Evolutionary conservation across 2,797 vertebrate genomes (phyloP).

Genomic region (Intellagama lesueurii): DNA sequence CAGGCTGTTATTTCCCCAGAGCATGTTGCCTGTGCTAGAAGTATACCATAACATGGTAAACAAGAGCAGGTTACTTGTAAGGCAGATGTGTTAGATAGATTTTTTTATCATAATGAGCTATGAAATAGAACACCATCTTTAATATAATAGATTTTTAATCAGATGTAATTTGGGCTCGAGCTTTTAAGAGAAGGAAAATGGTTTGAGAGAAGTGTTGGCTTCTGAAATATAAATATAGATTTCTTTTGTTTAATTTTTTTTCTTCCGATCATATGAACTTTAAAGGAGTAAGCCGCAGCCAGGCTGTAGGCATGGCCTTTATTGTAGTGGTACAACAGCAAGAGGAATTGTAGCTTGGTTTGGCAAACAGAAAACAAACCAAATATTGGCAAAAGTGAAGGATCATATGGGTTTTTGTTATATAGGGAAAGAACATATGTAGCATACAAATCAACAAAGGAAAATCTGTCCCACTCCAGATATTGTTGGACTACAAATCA

Average conservation of each 20-base stretch:
- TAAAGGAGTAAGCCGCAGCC: no score
- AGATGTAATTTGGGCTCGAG: neutral
- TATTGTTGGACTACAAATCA: no score
- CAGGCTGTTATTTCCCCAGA: slow-evolving; percentile 15
- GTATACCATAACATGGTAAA: slow-evolving; percentile 7
- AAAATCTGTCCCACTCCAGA: no score
- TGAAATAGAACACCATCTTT: neutral
- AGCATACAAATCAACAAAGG: neutral
- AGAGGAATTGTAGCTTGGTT: no score
- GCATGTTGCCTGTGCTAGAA: neutral
- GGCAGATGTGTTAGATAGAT: neutral
- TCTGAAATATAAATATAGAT: neutral
- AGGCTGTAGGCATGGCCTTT: no score
- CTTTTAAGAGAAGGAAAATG: neutral
- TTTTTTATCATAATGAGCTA: neutral
- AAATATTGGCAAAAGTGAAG: no score
- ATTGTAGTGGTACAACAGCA: no score
- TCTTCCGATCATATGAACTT: no score
- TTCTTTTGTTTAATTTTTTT: no score
- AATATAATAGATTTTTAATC: neutral
- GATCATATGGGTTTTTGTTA: no score
- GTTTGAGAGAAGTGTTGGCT: neutral
- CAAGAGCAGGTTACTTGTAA: neutral
- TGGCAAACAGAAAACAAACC: no score
- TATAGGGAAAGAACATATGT: no score